These are phyloP conservation scores for Triops cancriformis DNA, from an alignment of 1,140 invertebrate genomes.

Conservation along the genomic window DNA sequence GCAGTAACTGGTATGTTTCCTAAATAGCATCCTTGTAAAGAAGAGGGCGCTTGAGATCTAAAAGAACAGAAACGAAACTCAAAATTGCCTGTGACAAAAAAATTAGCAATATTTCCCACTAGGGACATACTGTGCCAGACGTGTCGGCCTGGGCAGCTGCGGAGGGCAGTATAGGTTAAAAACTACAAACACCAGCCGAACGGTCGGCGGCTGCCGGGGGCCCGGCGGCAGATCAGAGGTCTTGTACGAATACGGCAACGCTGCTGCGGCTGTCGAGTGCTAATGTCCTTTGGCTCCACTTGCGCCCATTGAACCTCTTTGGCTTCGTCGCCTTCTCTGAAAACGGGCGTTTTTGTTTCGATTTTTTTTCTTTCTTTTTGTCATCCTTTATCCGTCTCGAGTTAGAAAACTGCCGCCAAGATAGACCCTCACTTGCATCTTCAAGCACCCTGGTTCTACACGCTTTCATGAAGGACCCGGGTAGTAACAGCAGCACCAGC, in stretches of 20 bases:
- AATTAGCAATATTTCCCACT: neutral
- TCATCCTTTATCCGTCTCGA: neutral
- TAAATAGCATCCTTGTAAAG: neutral
- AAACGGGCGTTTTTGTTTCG: neutral
- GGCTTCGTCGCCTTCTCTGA: neutral
- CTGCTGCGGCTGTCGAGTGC: neutral
- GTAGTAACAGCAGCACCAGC: neutral
- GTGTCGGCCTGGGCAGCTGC: neutral
- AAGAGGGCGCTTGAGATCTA: neutral
- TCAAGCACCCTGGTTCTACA: neutral
- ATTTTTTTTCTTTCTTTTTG: neutral
- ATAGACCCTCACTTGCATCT: neutral
- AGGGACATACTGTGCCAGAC: neutral
- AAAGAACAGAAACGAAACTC: neutral
- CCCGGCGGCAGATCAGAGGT: neutral
- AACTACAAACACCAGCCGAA: neutral
- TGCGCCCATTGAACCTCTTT: neutral
- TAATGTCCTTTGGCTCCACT: conserved; percentile 1
- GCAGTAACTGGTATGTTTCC: too few species aligned
- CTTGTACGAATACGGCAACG: neutral
- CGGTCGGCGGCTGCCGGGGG: neutral
- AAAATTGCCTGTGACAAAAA: neutral
- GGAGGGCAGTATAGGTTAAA: neutral
- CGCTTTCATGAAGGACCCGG: neutral
- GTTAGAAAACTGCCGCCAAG: neutral